Base-by-base conservation (phyloP, 2,797 vertebrate genomes). In the Adrianichthys oophorus region DNA sequence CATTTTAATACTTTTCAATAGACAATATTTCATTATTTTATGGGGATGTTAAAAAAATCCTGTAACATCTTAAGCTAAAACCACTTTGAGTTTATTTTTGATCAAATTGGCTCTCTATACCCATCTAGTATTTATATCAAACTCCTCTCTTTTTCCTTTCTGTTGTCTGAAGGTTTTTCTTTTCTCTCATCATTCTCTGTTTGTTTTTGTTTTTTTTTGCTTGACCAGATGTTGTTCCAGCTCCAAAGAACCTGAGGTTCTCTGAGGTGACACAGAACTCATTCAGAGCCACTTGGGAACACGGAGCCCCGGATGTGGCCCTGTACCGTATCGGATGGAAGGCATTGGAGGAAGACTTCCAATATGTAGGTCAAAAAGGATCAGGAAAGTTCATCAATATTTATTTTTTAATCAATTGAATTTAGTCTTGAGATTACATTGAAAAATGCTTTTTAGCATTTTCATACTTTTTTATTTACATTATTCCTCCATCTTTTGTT, bases 241-340 rank as follows among this genome's bases (percentile, higher is more conserved):
- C 96, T 6, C 97, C 97, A 2, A 89, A 89, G 71, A 93, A 95
- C 88, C 89, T 99, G 56, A 87, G 46, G 66, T 92, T 95, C 74
- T 95, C 95, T 0, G 94, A 96, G 4, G 87, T 96, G 58, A 94
- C 91, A 15, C 89, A 92, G 0, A 93, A 90, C 32, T 95, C 94
- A n/a, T 98, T 99, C 89, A 90, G 92, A 76, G 93, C 85, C 44
- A 93, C 93, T 0, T 99, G 97, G 97, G 92, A 97, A 23, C 95
- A 98, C 15, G 95, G 94, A 16, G 97, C 95, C 52, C 86, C 94
- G 0, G 97, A 99, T 46, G 96, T 98, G 4, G 89, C 93, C 52
- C 89, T 99, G 0, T 99, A 98, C 57, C 94, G 96, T 66, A 72
- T 99, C 18, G 90, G 89, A 18, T 98, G 95, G 96, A 95, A 92